Evolutionary conservation across 2,888 invertebrate genomes (phyloP), one percentile per base, ranked within the genome.

Genomic region (Plusia festucae): DNA sequence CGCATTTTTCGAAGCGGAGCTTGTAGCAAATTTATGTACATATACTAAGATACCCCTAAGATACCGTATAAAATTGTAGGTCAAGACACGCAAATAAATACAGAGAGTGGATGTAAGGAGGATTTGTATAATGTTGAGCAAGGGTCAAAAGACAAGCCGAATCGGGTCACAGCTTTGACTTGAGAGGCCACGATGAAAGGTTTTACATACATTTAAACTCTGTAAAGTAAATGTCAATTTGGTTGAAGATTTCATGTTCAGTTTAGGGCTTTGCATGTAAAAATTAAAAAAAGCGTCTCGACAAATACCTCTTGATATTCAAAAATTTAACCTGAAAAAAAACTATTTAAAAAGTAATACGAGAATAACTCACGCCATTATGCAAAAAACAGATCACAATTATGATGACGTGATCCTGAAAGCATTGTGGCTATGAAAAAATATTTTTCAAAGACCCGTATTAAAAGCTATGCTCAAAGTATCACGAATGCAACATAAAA

Each of bases 141-240:
- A 81, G 83, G 88, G 89, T 88, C 88, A 86, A 81, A 82, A 83
- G 83, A 83, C 82, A 79, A 76, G 82, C 73, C 61, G 82, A 84
- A 85, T 76, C 80, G 82, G 85, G 86, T 85, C 86, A 81, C 78
- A 77, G 85, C 82, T 87, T 85, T 82, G 76, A 57, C 72, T 79
- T 68, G 76, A 83, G 81, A 81, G 81, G 83, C 81, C 82, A 74
- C 86, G 85, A 81, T 84, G 84, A 86, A 86, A 86, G 86, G 83
- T 86, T 88, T 88, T 87, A 88, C 87, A 86, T 88, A 86, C 77
- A 86, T 85, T 87, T 86, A 82, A 83, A 86, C 81, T 79, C 71
- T 76, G 70, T 59, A 73, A 81, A 78, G 68, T 72, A 81, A 81
- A 81, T 73, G 71, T 66, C 75, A 70, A 73, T 78, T 80, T 76